phyloP scores from a whole-genome alignment of 2,888 invertebrate species.

The Tubiluchus corallicola region DNA sequence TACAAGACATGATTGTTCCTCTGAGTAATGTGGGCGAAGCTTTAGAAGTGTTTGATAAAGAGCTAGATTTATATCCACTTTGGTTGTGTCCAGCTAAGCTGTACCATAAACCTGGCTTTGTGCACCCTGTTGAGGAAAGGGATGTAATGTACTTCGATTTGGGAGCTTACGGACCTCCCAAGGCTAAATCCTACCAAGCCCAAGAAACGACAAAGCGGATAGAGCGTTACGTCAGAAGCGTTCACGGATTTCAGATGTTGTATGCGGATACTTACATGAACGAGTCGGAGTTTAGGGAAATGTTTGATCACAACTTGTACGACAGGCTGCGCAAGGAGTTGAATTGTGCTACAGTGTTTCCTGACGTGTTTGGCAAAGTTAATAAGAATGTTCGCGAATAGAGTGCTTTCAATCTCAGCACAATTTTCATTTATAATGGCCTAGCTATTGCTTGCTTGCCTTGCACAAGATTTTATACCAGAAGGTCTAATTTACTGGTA shows the following conservation, averaged over 20 bases:
- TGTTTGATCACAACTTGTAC: constrained; percentile 61
- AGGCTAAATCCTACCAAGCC: constrained; percentile 40
- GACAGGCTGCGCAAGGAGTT: constrained; percentile 41
- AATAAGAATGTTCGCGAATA: constrained; percentile 23
- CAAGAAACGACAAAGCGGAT: constrained; percentile 44
- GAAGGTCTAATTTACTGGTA: too few relatives aligned
- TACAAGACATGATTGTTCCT: constrained; percentile 62
- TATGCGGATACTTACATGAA: constrained; percentile 62
- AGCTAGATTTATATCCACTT: constrained; percentile 50
- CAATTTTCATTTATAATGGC: too few relatives aligned
- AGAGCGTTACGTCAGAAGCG: constrained; percentile 47
- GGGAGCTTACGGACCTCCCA: constrained; percentile 58
- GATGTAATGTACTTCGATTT: constrained; percentile 54
- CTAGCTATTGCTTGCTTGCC: too few relatives aligned
- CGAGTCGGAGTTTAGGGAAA: constrained; percentile 48
- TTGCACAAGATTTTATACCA: too few relatives aligned
- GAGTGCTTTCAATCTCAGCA: too few relatives aligned
- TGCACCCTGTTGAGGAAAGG: constrained; percentile 36
- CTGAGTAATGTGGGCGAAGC: constrained; percentile 40
- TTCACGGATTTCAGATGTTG: constrained; percentile 60
- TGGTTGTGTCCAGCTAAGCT: constrained; percentile 65
- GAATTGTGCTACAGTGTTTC: constrained; percentile 49
- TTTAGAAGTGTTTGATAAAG: constrained; percentile 43
- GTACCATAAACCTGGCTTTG: constrained; percentile 44
- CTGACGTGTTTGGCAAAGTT: constrained; percentile 55